A percentile compares a stretch with the other conserved stretches of the same genome.
These are phyloP conservation scores for Drosophila arawakana DNA, from an alignment of 1,140 invertebrate species.

Conservation along the genomic window DNA sequence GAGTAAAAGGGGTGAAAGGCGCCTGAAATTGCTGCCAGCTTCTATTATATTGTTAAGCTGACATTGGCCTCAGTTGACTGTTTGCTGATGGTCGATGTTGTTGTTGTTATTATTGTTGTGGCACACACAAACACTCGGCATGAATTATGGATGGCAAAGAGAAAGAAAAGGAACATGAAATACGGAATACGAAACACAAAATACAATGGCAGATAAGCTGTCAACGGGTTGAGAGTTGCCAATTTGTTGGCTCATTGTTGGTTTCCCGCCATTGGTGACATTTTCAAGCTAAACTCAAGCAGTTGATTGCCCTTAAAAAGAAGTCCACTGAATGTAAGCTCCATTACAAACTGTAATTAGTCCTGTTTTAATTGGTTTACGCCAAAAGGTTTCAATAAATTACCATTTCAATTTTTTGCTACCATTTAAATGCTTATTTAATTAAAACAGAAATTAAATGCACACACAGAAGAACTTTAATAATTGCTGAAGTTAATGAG, in stretches of 20 bases:
- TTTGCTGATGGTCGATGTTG: slow-evolving; percentile 6
- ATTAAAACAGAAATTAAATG: background rate
- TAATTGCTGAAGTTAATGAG: too few relatives aligned
- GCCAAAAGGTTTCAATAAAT: too few relatives aligned
- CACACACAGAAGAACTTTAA: too few relatives aligned
- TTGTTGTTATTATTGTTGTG: slow-evolving; percentile 25
- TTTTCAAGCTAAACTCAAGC: slow-evolving; percentile 2
- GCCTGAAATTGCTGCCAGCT: slow-evolving; percentile 29
- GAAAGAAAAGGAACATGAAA: slow-evolving; percentile 19
- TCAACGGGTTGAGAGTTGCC: slow-evolving; percentile 48
- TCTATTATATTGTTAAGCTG: slow-evolving; percentile 66
- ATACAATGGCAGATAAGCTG: slow-evolving; percentile 39
- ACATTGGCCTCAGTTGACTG: slow-evolving; percentile 52
- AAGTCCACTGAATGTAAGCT: background rate
- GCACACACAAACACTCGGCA: slow-evolving; percentile 49
- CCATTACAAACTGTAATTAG: background rate
- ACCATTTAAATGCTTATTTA: background rate
- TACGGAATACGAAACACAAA: background rate
- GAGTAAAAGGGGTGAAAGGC: background rate
- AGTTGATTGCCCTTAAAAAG: slow-evolving; percentile 5
- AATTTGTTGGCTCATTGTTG: slow-evolving; percentile 48
- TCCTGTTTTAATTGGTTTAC: background rate
- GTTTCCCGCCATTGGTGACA: slow-evolving; percentile 17
- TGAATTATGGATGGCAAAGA: slow-evolving; percentile 52
- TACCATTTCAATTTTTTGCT: background rate